These are phyloP conservation scores for Lagothrix lagotricha DNA, from an alignment of 2,797 vertebrate species.

Conservation along the genomic window DNA sequence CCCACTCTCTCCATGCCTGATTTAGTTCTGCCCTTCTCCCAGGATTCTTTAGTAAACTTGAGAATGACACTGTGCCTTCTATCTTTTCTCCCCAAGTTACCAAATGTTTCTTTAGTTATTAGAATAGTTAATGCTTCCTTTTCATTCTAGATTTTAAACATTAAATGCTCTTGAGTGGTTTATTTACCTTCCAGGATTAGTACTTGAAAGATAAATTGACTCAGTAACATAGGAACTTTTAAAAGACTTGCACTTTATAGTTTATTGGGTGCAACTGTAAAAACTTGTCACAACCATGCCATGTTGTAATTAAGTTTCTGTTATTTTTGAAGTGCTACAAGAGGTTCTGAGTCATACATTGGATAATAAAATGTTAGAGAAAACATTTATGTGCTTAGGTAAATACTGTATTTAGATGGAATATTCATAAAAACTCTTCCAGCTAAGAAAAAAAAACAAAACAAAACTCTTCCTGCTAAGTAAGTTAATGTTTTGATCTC, in stretches of 20 bases:
- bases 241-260: neutral
- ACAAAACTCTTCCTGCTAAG: slow-evolving; percentile 15
- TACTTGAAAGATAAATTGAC: slow-evolving; percentile 9
- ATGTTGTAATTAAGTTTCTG: slow-evolving; percentile 63
- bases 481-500: slow-evolving; percentile 44
- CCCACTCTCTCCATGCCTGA: neutral
- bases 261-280: slow-evolving; percentile 50
- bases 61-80: neutral
- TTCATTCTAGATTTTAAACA: slow-evolving; percentile 31
- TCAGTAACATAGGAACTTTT: slow-evolving; percentile 17
- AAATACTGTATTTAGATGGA: slow-evolving; percentile 43
- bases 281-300: slow-evolving; percentile 12
- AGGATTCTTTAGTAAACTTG: neutral
- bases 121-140: neutral
- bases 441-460: neutral
- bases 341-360: slow-evolving; percentile 56
- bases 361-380: slow-evolving; percentile 61
- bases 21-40: neutral
- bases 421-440: slow-evolving; percentile 46
- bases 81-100: neutral
- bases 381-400: slow-evolving; percentile 62
- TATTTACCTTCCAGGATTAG: slow-evolving; percentile 46
- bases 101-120: neutral
- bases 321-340: slow-evolving; percentile 67
- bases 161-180: neutral